These are phyloP conservation scores for Upupa epops DNA, from an alignment of 2,113 vertebrate species.

Conservation along the genomic window DNA sequence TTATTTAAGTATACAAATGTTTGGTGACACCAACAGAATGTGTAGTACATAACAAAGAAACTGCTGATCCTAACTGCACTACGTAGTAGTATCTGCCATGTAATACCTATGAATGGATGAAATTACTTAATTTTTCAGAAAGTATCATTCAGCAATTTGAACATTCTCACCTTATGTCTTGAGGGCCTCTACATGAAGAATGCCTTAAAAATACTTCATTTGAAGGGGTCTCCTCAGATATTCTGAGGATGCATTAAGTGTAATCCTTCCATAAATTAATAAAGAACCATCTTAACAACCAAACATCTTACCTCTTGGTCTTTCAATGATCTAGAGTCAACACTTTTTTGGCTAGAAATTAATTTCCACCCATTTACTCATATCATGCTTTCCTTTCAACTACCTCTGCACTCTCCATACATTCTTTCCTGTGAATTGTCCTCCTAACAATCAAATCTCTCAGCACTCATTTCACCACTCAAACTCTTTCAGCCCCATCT, in stretches of 20 bases:
- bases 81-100: neutral
- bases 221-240: neutral
- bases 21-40: neutral
- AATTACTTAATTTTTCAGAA: neutral
- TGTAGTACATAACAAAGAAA: neutral
- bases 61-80: neutral
- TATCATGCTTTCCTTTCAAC: neutral
- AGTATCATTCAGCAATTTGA: neutral
- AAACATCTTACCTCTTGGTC: neutral
- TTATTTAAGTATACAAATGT: accelerated
- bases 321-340: neutral
- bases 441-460: neutral
- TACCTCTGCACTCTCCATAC: neutral
- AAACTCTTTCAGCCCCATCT: neutral
- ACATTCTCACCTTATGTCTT: neutral
- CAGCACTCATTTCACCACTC: neutral
- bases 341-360: neutral
- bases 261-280: neutral
- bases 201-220: neutral
- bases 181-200: neutral
- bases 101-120: neutral
- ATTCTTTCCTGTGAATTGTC: neutral
- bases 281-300: neutral
- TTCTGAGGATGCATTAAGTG: neutral
- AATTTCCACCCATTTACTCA: neutral